Conservation (phyloP, 2,888 invertebrate genomes). For the Disparrhopalites patrizii region DNA sequence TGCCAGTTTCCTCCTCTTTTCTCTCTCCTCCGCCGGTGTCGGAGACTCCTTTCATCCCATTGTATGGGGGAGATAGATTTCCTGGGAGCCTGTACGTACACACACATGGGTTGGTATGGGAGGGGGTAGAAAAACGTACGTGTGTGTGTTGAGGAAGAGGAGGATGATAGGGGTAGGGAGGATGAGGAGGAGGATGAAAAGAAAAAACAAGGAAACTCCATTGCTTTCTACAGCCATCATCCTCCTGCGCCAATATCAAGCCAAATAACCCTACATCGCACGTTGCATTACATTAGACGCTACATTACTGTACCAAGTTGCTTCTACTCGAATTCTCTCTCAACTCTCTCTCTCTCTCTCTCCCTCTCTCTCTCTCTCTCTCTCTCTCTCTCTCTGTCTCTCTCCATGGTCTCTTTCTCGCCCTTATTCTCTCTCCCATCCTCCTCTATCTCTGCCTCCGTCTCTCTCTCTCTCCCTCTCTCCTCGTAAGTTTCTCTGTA, state of each 20-base stretch:
- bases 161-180: neutral
- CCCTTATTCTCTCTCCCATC: neutral
- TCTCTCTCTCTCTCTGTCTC: neutral
- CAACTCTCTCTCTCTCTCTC: no score
- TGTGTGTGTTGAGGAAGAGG: neutral
- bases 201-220: slow-evolving; percentile 20
- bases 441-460: neutral
- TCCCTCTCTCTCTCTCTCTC: no score
- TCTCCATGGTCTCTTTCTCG: neutral
- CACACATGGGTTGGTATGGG: no score
- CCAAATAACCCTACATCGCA: slow-evolving; percentile 24
- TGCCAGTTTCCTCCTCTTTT: neutral
- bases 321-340: no score
- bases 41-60: neutral
- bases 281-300: slow-evolving; percentile 21
- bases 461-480: neutral
- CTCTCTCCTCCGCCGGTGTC: neutral
- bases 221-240: no score
- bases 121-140: neutral
- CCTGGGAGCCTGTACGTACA: no score
- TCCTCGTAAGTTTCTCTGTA: no score
- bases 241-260: slow-evolving; percentile 25
- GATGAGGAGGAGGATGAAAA: no score
- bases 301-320: slow-evolving; percentile 25
- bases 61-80: neutral